Conservation (phyloP, 2,797 vertebrate species). For the Calcarius lapponicus region DNA sequence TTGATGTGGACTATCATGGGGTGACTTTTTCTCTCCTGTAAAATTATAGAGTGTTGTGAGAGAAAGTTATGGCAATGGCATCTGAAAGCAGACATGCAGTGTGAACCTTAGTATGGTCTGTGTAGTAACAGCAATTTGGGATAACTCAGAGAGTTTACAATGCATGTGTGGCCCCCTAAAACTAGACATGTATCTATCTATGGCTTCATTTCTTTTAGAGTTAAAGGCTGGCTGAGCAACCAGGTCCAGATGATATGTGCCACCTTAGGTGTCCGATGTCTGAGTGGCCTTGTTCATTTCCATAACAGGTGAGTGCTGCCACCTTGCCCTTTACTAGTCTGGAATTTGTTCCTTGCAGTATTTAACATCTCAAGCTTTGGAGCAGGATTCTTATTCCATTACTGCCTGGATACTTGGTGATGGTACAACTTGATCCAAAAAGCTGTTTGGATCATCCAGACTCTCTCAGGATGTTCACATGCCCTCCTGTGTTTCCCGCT, state of each 20-base stretch:
- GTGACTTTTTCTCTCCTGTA: not conserved
- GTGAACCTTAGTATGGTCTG: not conserved
- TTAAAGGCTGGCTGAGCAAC: slow-evolving; percentile 87
- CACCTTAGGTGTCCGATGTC: slow-evolving; percentile 81
- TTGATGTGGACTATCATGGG: not conserved
- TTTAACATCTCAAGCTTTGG: not conserved
- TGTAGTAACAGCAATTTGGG: not conserved
- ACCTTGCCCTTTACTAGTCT: not conserved
- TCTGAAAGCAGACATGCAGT: not conserved
- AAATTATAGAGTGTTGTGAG: not conserved
- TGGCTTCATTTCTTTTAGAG: slow-evolving; percentile 66
- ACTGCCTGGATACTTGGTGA: not conserved
- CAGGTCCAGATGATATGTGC: slow-evolving; percentile 89
- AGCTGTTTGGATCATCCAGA: not conserved
- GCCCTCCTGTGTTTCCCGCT: not conserved
- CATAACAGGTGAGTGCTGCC: slow-evolving; percentile 85
- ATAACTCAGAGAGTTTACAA: not conserved
- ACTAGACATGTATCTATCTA: not conserved
- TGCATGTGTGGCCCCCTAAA: not conserved
- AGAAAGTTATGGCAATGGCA: not conserved
- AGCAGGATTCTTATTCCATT: not conserved
- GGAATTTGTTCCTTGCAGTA: not conserved
- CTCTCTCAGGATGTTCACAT: not conserved
- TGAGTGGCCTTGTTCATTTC: slow-evolving; percentile 86
- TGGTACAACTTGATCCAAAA: not conserved